These are phyloP conservation scores for Crocodylus rhombifer DNA, from an alignment of 2,797 vertebrate species.

Conservation along the genomic window DNA sequence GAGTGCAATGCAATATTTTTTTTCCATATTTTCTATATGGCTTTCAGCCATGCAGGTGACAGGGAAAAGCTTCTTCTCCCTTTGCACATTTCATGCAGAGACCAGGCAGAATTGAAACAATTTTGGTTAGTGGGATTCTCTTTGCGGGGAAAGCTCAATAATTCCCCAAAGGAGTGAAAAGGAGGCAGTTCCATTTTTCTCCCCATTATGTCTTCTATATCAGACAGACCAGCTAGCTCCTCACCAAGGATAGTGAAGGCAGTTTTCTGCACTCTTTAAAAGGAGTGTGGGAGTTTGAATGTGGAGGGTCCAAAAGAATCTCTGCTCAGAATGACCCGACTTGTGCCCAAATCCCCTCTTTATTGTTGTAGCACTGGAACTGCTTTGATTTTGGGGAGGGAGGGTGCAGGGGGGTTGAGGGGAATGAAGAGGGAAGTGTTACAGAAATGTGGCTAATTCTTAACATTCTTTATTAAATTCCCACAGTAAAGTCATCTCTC, in stretches of 20 bases:
- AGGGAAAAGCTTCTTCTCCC: not conserved
- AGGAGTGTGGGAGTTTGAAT: not conserved
- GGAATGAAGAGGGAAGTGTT: no score
- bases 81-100: not conserved
- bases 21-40: no score
- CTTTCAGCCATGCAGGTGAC: no score
- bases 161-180: not conserved
- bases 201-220: not conserved
- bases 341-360: not conserved
- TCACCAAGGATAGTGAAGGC: not conserved
- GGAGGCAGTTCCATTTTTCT: not conserved
- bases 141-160: not conserved
- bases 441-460: constrained; percentile 16
- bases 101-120: not conserved
- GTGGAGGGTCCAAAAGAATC: not conserved
- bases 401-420: no score
- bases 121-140: not conserved
- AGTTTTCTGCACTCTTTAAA: not conserved
- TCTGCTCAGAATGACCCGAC: not conserved
- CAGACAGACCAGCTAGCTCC: not conserved
- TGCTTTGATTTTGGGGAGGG: not conserved
- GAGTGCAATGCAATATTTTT: no score
- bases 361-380: not conserved
- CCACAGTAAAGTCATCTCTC: not conserved
- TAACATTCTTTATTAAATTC: constrained; percentile 20